These are phyloP conservation scores for Xanthorhoe spadicearia DNA, from an alignment of 2,888 invertebrate species.

Conservation along the genomic window DNA sequence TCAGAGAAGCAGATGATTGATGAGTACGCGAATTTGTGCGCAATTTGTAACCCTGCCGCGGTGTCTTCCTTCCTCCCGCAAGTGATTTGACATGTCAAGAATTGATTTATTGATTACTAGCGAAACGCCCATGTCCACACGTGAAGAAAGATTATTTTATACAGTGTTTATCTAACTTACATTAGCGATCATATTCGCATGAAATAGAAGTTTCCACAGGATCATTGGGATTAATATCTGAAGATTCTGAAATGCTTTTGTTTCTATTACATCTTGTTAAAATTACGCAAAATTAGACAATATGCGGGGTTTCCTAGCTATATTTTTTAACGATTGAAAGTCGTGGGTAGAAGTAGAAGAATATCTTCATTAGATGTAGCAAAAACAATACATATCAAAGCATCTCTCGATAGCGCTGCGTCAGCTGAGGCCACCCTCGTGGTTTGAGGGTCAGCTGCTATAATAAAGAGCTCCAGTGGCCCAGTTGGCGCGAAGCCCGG, in stretches of 20 bases:
- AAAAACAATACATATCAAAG: constrained; percentile 1
- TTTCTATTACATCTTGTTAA: no score
- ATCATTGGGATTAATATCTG: background rate
- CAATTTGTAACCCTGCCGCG: constrained; percentile 41
- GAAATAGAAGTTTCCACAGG: background rate
- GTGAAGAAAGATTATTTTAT: background rate
- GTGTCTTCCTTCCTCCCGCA: constrained; percentile 33
- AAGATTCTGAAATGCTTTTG: no score
- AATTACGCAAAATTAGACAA: no score
- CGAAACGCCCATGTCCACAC: constrained; percentile 6
- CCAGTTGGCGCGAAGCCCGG: constrained; percentile 66
- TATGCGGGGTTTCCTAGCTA: no score
- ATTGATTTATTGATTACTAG: constrained; percentile 30
- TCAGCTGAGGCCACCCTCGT: constrained; percentile 38
- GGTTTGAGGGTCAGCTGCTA: constrained; percentile 44
- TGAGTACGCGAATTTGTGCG: constrained; percentile 40
- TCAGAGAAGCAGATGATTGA: constrained; percentile 42
- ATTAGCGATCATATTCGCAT: background rate
- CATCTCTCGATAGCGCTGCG: constrained; percentile 31
- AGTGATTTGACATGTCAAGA: constrained; percentile 34
- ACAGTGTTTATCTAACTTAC: background rate
- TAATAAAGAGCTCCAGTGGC: constrained; percentile 61
- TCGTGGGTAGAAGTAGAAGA: no score
- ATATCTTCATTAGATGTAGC: no score
- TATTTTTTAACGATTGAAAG: no score